Base-by-base conservation (phyloP, 2,797 vertebrate genomes). In the Apogon talboti region DNA sequence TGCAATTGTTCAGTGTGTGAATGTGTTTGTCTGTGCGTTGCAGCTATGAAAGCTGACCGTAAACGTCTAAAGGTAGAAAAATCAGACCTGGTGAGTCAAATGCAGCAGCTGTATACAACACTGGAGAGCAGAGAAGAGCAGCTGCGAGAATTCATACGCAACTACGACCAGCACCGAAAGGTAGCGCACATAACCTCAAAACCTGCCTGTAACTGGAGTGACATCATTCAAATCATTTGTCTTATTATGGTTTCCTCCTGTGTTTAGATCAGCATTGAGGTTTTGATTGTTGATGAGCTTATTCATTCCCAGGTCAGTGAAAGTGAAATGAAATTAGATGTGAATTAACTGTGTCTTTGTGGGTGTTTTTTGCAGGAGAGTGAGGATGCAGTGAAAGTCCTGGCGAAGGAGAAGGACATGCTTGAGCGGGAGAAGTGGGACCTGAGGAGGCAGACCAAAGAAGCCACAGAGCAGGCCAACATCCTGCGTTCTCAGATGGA, bases 401-500 rank as follows among this genome's bases (percentile, higher is more conserved):
- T 99, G 86, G 97, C 96, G 0, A 98, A 98, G 86, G 97, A 99
- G 90, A 98, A 98, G 78, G 97, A 99, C 71, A 88, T 96, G 46
- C 91, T 99, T 81, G 98, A 99, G 83, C 87, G 97, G 19, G 97
- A 99, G 88, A 99, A 99, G 81, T 98, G 98, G 98, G 98, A 99
- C 83, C 89, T 99, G 62, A 90, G 96, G 66, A 93, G 97, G 63
- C 97, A 98, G 85, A 95, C 95, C 90, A 98, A 98, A 93, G 98
- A 99, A 78, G 95, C 97, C 19, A 97, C 95, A 0, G 98, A 99
- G 86, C 96, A 98, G 7, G 96, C 96, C 66, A 93, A 92, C 0
- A 74, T 94, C 19, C 92, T 99, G 30, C 96, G 95, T 47, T 95
- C 96, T 47, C 97, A 99, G 91, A 93, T 99, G 46, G 97, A 99